Evolutionary conservation across 2,797 vertebrate species (phyloP), one percentile per base, ranked within the genome.

Genomic region (Trachurus trachurus): DNA sequence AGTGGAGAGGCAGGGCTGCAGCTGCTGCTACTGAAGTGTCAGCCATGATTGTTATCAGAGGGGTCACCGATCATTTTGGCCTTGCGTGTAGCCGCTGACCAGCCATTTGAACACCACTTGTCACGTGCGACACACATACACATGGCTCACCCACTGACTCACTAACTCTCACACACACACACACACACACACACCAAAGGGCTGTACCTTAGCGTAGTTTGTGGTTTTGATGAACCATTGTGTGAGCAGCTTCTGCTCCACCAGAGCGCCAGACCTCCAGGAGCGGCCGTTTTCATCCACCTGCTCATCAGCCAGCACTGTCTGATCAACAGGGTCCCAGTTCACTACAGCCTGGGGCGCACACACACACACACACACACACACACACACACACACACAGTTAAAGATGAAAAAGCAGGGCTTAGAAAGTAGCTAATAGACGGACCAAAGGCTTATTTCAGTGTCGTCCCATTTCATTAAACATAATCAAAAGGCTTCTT

Each of bases 211-310:
- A 78, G 96, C 98, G 71, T 98, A 99, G 49, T 96, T 96, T 58
- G 98, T 98, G 5, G 98, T 99, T 92, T 96, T 99, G 87, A 99
- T 97, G 88, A 99, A 99, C 98, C 98, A 99, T 79, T 99, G 98
- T 76, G 87, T 97, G 88, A 99, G 97, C 77, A 98, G 96, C 83
- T 97, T 98, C 94, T 98, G 96, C 61, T 99, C 97, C 88, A 99
- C 98, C 83, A 94, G 93, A 44, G 97, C 98, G 45, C 98, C 98
- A n/a, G 98, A 99, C 71, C 98, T 97, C 98, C 98, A 99, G 0
- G 98, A 99, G 66, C 86, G 91, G 12, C 98, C 98, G 1, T 92
- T 95, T 76, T 97, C 97, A 90, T 99, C 97, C 93, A 99, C 98
- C 88, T 99, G 98, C 84, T 99, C 98, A 54, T 98, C 97, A 75